Evolutionary conservation across 2,888 invertebrate genomes (phyloP), one percentile per base, ranked within the genome.

Genomic region (Aphrophora alni): DNA sequence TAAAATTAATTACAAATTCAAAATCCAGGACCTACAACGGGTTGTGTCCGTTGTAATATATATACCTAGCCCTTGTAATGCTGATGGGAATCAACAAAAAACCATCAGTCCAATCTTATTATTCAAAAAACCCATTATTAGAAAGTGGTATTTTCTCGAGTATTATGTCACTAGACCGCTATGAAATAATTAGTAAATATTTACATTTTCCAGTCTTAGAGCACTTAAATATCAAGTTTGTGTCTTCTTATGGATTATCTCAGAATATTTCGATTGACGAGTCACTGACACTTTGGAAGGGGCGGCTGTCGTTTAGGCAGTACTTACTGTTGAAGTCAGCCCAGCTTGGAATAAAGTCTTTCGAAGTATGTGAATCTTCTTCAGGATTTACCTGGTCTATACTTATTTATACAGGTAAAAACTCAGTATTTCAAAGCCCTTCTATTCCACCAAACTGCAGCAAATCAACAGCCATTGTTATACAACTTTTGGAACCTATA

Each of bases 201-300:
- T 75, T n/a, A n/a, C n/a, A n/a, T n/a, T n/a, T n/a, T n/a, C n/a
- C n/a, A n/a, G n/a, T n/a, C n/a, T n/a, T n/a, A n/a, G n/a, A n/a
- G n/a, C n/a, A n/a, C n/a, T n/a, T n/a, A n/a, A n/a, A n/a, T n/a
- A n/a, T n/a, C n/a, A n/a, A n/a, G n/a, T n/a, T 75, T 75, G 8
- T 59, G 28, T 17, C 25, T 10, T 68, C 68, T 21, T 51, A 76
- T 27, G 76, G 28, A 24, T 28, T 76, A 14, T 28, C 27, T 25
- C 59, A 76, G 26, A 68, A 76, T 76, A 27, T 76, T 7, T 68
- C 68, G 14, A 76, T 76, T 27, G 76, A 76, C 12, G 76, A 76
- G 25, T 76, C 76, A 3, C 44, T 76, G 26, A 76, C 76, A 8
- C 28, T 76, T 2, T 76, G 76, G 68, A 76, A 76, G 21, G 76